These are phyloP conservation scores for Avahi laniger DNA, from an alignment of 2,797 vertebrate genomes.

Conservation along the genomic window DNA sequence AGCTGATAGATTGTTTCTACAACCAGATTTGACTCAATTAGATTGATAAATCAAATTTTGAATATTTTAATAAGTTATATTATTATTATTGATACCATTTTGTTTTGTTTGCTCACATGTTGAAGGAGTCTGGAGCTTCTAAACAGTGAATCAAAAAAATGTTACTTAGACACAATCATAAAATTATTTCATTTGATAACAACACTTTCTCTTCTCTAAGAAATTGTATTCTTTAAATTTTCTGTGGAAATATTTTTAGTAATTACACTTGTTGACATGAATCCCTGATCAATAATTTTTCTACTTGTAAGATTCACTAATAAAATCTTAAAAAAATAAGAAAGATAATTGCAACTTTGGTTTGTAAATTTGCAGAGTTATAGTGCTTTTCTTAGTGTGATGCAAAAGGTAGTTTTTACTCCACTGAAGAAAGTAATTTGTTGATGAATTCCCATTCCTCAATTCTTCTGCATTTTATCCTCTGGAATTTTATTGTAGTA, in stretches of 20 bases:
- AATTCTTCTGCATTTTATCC: background rate
- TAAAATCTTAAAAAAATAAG: conserved; percentile 51
- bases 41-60: background rate
- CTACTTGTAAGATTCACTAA: conserved; percentile 32
- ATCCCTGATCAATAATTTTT: conserved; percentile 36
- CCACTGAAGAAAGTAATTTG: conserved; percentile 12
- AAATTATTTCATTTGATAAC: background rate
- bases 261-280: conserved; percentile 29
- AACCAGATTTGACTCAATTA: background rate
- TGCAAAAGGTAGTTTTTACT: conserved; percentile 16
- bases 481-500: background rate
- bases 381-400: conserved; percentile 3
- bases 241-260: conserved; percentile 44
- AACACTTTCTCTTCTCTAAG: conserved; percentile 7
- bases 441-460: background rate
- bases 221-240: background rate
- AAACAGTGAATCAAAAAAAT: background rate
- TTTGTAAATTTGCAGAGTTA: conserved; percentile 42
- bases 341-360: conserved; percentile 43
- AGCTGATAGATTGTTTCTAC: background rate
- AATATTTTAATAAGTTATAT: background rate
- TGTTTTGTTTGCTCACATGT: background rate
- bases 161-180: background rate
- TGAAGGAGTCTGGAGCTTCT: background rate
- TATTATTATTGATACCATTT: conserved; percentile 29